phyloP scores from a whole-genome alignment of 1,140 invertebrate genomes.

The Lepeophtheirus salmonis region DNA sequence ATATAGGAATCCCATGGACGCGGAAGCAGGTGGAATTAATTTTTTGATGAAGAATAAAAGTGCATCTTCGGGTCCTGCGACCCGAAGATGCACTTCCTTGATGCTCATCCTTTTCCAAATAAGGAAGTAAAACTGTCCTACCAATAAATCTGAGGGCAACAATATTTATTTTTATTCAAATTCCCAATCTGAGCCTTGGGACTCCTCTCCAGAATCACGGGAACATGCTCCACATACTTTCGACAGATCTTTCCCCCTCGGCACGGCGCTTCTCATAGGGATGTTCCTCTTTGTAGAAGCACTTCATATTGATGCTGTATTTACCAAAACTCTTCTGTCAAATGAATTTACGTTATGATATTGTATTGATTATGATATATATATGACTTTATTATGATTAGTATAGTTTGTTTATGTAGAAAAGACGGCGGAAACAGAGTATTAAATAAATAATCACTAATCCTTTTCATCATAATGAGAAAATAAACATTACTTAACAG shows the following conservation, averaged over 20 bases:
- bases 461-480: too few species aligned
- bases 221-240: slow-evolving; percentile 96
- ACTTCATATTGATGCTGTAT: slow-evolving; percentile 79
- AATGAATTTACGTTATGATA: too few species aligned
- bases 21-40: slow-evolving; percentile 94
- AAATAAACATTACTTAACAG: too few species aligned
- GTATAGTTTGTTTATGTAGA: too few species aligned
- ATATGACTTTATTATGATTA: too few species aligned
- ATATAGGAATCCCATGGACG: slow-evolving; percentile 97
- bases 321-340: too few species aligned
- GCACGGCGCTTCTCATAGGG: slow-evolving; percentile 93
- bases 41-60: slow-evolving; percentile 99
- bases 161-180: slow-evolving; percentile 97
- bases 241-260: slow-evolving; percentile 97
- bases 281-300: slow-evolving; percentile 97
- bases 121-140: slow-evolving; percentile 98
- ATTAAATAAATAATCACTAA: too few species aligned
- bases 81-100: too few species aligned
- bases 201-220: slow-evolving; percentile 97
- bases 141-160: slow-evolving; percentile 93
- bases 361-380: too few species aligned
- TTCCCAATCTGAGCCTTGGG: slow-evolving; percentile 93
- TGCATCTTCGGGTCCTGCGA: slow-evolving; percentile 90
- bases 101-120: slow-evolving; percentile 92
- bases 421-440: too few species aligned